Percentiles rank a stretch among this genome's conserved stretches.
These are phyloP conservation scores for Drosophila subsilvestris DNA, from an alignment of 2,888 invertebrate species.

Conservation along the genomic window DNA sequence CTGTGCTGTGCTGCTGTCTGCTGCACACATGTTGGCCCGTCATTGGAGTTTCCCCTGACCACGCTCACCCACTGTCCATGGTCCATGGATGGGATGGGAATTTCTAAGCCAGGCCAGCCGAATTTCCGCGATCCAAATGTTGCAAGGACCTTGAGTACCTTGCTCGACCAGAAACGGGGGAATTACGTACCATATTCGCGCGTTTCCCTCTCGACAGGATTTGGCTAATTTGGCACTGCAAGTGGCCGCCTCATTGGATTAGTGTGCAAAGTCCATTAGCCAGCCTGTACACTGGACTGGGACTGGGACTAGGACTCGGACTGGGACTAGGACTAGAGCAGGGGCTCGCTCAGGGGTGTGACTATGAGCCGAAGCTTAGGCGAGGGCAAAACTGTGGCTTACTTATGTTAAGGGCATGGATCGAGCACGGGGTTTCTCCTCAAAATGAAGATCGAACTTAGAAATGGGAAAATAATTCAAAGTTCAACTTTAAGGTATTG, in stretches of 20 bases:
- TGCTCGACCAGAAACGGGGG: constrained; percentile 31
- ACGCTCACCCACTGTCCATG: constrained; percentile 42
- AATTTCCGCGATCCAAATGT: constrained; percentile 14
- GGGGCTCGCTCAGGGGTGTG: constrained; percentile 33
- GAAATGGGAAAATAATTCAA: not conserved
- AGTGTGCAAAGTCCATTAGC: constrained; percentile 47
- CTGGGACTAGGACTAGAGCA: not conserved
- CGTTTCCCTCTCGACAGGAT: constrained; percentile 29
- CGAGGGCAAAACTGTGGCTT: constrained; percentile 7
- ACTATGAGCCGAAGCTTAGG: constrained; percentile 26
- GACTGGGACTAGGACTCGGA: not conserved
- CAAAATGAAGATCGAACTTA: not conserved
- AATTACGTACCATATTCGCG: constrained; percentile 24
- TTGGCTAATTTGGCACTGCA: constrained; percentile 39
- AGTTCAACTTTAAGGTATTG: too few relatives aligned
- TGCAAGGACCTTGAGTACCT: constrained; percentile 40
- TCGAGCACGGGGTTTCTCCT: too few relatives aligned
- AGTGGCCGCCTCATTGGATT: constrained; percentile 58
- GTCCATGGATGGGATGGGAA: constrained; percentile 64
- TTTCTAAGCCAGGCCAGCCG: constrained; percentile 61
- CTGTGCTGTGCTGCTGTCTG: constrained; percentile 46
- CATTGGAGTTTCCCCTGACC: constrained; percentile 66
- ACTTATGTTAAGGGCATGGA: too few relatives aligned
- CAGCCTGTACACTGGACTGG: not conserved
- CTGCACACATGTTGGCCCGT: constrained; percentile 73